Percentiles rank a stretch among this genome's conserved stretches.
Conservation (phyloP, 2,888 invertebrate species). For the Caprella mutica region DNA sequence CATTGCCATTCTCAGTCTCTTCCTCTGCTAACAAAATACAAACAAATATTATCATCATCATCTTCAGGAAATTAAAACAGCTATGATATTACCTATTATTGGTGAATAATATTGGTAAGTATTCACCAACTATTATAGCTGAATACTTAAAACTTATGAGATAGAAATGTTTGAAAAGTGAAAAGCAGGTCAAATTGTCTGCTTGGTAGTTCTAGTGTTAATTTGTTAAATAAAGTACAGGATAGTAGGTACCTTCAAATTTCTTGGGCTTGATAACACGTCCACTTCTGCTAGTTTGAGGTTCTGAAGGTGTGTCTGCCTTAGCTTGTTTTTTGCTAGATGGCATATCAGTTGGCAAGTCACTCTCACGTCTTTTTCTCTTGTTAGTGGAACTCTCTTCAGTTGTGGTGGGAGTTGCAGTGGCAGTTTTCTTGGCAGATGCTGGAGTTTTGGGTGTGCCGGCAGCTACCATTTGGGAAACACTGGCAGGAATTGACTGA, state of each 20-base stretch:
- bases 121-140: too few relatives aligned
- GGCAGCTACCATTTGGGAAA: slow-evolving; percentile 10
- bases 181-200: too few relatives aligned
- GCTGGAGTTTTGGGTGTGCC: slow-evolving; percentile 21
- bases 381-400: background rate
- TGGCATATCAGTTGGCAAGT: background rate
- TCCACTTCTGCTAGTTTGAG: slow-evolving; percentile 31
- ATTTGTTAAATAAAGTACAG: too few relatives aligned
- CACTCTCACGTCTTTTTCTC: slow-evolving; percentile 1
- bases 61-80: too few relatives aligned
- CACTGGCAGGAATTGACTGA: background rate
- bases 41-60: too few relatives aligned
- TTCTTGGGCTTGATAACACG: slow-evolving; percentile 32
- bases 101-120: too few relatives aligned
- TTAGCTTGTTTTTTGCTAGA: slow-evolving; percentile 4
- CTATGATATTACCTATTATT: too few relatives aligned
- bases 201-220: too few relatives aligned
- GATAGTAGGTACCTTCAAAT: slow-evolving; percentile 25
- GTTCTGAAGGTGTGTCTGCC: slow-evolving; percentile 15
- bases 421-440: slow-evolving; percentile 11
- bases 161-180: too few relatives aligned
- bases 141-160: too few relatives aligned
- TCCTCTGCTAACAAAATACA: too few relatives aligned
- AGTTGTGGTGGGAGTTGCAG: slow-evolving; percentile 6
- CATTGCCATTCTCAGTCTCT: too few relatives aligned